Conservation (phyloP, 2,888 invertebrate species). For the Junonia oenone region DNA sequence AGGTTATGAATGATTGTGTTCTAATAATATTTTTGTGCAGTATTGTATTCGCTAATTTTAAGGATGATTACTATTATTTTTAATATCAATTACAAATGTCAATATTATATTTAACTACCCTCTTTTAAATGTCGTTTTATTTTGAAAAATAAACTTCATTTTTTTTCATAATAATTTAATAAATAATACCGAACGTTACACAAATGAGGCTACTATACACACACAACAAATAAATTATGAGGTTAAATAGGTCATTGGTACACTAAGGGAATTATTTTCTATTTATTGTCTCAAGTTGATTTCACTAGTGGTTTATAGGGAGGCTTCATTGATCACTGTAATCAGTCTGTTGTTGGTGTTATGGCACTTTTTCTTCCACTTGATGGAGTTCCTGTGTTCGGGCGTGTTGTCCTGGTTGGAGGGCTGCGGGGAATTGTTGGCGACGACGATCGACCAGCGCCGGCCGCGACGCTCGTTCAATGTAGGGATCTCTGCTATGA, state of each 20-base stretch:
- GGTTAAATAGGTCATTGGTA: constrained; percentile 69
- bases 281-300: constrained; percentile 65
- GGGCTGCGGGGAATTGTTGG: constrained; percentile 48
- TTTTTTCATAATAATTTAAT: constrained; percentile 64
- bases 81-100: constrained; percentile 46
- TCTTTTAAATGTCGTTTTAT: constrained; percentile 50
- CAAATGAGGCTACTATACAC: constrained; percentile 65
- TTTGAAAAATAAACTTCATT: constrained; percentile 6
- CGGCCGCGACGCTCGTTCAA: constrained; percentile 85
- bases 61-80: constrained; percentile 28
- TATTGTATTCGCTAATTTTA: constrained; percentile 55
- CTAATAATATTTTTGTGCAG: constrained; percentile 55
- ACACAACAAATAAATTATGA: constrained; percentile 79
- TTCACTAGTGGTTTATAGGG: constrained; percentile 71
- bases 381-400: constrained; percentile 57
- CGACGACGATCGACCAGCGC: constrained; percentile 85
- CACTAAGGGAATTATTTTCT: constrained; percentile 49
- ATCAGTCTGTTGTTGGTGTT: constrained; percentile 83
- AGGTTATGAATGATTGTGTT: constrained; percentile 55
- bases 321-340: constrained; percentile 88
- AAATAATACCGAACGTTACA: constrained; percentile 72
- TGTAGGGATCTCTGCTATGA: constrained; percentile 88
- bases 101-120: constrained; percentile 59
- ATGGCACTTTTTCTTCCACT: constrained; percentile 75
- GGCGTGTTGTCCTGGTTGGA: constrained; percentile 56